Evolutionary conservation across 2,113 vertebrate genomes (phyloP).

Genomic region (Leucopsar rothschildi): DNA sequence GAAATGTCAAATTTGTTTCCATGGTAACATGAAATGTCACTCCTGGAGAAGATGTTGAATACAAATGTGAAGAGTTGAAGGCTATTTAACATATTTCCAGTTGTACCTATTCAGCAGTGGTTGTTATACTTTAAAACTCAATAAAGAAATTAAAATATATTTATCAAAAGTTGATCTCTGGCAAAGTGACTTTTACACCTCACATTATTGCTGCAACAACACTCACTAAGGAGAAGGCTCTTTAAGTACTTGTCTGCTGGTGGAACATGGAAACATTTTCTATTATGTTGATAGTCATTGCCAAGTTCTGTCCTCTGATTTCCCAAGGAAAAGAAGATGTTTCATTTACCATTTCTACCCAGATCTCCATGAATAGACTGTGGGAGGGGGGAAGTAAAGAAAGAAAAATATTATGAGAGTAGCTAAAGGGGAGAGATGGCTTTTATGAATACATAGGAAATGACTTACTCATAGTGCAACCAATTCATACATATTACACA

Average conservation of each 20-base stretch:
- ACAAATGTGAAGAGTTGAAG: slow-evolving; percentile 67
- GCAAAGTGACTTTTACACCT: slow-evolving; percentile 29
- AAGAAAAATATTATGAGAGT: neutral
- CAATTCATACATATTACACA: neutral
- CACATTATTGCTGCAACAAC: slow-evolving; percentile 4
- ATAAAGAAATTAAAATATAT: slow-evolving; percentile 55
- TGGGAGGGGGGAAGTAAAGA: too few species aligned
- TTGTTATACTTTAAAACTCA: slow-evolving; percentile 44
- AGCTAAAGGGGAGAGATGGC: neutral
- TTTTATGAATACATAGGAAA: neutral
- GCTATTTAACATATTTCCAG: slow-evolving; percentile 55
- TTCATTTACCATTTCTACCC: neutral
- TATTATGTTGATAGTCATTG: neutral
- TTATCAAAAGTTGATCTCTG: slow-evolving; percentile 51
- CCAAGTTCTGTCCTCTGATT: neutral
- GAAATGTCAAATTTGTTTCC: slow-evolving; percentile 67
- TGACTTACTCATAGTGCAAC: neutral
- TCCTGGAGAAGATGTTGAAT: slow-evolving; percentile 59
- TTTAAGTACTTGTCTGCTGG: neutral
- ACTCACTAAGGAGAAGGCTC: neutral
- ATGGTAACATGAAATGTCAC: slow-evolving; percentile 63
- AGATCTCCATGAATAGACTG: neutral
- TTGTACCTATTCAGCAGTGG: slow-evolving; percentile 46
- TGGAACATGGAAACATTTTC: neutral
- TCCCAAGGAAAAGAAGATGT: neutral